Evolutionary conservation across 2,113 vertebrate species (phyloP).

Genomic region (Tragelaphus buxtoni): DNA sequence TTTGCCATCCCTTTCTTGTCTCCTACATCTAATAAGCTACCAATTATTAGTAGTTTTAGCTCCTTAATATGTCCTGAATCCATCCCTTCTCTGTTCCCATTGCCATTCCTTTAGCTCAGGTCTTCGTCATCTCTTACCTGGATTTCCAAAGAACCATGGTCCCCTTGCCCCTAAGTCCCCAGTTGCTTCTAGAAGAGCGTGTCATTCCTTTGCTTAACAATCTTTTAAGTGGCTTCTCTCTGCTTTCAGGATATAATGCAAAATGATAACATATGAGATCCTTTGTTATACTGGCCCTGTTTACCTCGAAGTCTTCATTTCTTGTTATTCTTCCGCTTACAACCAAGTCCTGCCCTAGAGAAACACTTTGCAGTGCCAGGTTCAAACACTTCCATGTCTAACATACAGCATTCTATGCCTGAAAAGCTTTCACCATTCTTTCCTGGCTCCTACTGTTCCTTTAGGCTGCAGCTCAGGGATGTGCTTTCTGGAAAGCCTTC

Average conservation of each 20-base stretch:
- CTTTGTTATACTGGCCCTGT: not conserved
- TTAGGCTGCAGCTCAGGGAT: not conserved
- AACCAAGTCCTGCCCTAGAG: not conserved
- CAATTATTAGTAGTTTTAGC: not conserved
- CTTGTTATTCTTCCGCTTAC: not conserved
- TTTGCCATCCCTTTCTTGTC: not conserved
- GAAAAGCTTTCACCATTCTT: not conserved
- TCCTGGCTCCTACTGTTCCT: not conserved
- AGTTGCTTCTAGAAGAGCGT: not conserved
- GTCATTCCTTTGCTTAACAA: not conserved
- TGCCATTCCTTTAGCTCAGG: not conserved
- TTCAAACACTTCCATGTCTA: not conserved
- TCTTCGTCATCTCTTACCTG: not conserved
- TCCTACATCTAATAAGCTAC: fast-evolving
- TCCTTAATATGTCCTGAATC: not conserved
- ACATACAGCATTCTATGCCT: not conserved
- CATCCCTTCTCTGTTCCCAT: not conserved
- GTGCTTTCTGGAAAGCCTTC: not conserved
- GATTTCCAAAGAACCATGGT: not conserved
- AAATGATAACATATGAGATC: not conserved
- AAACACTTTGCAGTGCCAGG: not conserved
- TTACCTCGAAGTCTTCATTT: not conserved
- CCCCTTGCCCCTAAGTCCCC: not conserved
- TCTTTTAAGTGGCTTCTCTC: not conserved
- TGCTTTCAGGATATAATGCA: not conserved